Evolutionary conservation across 2,888 invertebrate species (phyloP), one percentile per base, ranked within the genome.

Genomic region (Archips crataeganus): DNA sequence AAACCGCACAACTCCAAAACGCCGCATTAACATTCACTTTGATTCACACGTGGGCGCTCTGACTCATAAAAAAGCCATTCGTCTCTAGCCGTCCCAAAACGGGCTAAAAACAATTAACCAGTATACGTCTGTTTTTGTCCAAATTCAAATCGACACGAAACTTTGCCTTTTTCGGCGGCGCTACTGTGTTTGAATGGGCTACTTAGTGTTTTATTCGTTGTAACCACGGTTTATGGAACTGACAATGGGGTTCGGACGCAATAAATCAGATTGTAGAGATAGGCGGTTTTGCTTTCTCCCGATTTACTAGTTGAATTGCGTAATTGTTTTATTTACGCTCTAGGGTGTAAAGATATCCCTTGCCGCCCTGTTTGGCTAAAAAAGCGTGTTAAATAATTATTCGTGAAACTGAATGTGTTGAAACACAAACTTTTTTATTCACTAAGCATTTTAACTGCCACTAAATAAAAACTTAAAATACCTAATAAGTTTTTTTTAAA

Each of bases 181-280:
- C 87, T 85, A 86, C 87, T 79, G 86, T 84, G 83, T 82, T 80
- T 80, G 76, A 78, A 80, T 79, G 86, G 79, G 79, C 86, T 81
- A 83, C 79, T 85, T 84, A 81, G 79, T 77, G 75, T 75, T 75
- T 75, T 75, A 77, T 72, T 62, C 62, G 67, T 68, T 54, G 68
- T 75, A 68, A 70, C 61, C 60, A 75, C 71, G 72, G 73, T 77
- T 70, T 74, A 73, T 73, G 68, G 62, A 59, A 32, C 39, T 65
- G 60, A 74, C 74, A 74, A 74, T 74, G 74, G 74, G n/a, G 65
- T 74, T 74, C 42, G 63, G 69, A 70, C 60, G 70, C 45, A 60
- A 70, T 74, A 74, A 74, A 74, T 74, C 70, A 70, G 74, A 74
- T 74, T 60, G 64, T 11, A 42, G 60, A 65, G 74, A 74, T 74